A percentile compares a stretch with the other conserved stretches of the same genome.
These are phyloP conservation scores for Ecliptopera silaceata DNA, from an alignment of 2,888 invertebrate species.

Conservation along the genomic window DNA sequence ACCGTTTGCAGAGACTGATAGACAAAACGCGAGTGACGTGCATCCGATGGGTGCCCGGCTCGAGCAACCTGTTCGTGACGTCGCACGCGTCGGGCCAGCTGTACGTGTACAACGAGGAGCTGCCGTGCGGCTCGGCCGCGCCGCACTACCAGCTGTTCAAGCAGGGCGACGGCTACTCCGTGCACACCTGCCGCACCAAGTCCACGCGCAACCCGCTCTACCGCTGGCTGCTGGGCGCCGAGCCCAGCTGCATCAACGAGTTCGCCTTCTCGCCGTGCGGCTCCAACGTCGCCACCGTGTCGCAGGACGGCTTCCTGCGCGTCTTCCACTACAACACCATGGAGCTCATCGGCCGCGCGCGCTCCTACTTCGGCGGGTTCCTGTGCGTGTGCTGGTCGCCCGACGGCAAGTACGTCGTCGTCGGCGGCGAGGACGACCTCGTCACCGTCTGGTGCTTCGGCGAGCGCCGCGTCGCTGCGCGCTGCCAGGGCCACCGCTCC, in stretches of 20 bases:
- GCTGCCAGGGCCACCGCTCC: slow-evolving; percentile 98
- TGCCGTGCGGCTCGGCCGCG: slow-evolving; percentile 93
- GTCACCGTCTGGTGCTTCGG: slow-evolving; percentile 98
- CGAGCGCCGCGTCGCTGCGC: slow-evolving; percentile 96
- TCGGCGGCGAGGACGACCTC: slow-evolving; percentile 99
- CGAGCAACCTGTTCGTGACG: slow-evolving; percentile 95
- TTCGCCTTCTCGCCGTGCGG: slow-evolving; percentile 98
- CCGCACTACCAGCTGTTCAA: slow-evolving; percentile 98
- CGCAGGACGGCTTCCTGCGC: slow-evolving; percentile 96
- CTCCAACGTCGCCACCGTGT: slow-evolving; percentile 95
- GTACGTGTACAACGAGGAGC: slow-evolving; percentile 98
- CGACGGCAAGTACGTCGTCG: slow-evolving; percentile 96
- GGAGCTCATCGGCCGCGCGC: slow-evolving; percentile 96
- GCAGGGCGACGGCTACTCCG: slow-evolving; percentile 95
- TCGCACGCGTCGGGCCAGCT: slow-evolving; percentile 98
- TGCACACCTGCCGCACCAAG: slow-evolving; percentile 98
- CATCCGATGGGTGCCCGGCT: slow-evolving; percentile 98
- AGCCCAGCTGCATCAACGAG: slow-evolving; percentile 95
- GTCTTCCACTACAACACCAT: slow-evolving; percentile 99
- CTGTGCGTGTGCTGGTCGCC: slow-evolving; percentile 99
- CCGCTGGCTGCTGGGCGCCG: slow-evolving; percentile 91
- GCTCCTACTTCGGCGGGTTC: slow-evolving; percentile 99
- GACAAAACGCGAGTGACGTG: slow-evolving; percentile 98
- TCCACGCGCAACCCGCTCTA: slow-evolving; percentile 96
- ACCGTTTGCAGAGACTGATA: slow-evolving; percentile 87